Conservation (phyloP, 2,888 invertebrate species). For the Timema cristinae region DNA sequence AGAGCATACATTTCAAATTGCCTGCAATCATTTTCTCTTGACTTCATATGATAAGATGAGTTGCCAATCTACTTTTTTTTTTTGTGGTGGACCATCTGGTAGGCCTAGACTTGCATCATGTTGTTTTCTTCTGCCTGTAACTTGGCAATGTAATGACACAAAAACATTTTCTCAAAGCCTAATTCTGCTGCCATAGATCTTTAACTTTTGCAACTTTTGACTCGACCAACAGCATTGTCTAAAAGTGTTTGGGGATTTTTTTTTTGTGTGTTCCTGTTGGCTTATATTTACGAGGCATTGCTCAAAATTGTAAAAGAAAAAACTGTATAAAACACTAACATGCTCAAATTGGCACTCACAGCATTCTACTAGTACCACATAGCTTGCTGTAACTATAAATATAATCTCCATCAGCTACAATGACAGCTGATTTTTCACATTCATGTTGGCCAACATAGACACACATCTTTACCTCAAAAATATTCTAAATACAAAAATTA, state of each 20-base stretch:
- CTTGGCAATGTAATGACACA: slow-evolving; percentile 7
- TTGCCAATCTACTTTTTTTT: neutral
- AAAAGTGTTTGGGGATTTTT: slow-evolving; percentile 6
- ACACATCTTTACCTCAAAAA: neutral
- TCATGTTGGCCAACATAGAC: neutral
- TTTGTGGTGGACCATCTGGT: neutral
- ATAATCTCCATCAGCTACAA: neutral
- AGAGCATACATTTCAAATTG: slow-evolving; percentile 6
- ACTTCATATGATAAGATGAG: neutral
- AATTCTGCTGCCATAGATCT: slow-evolving; percentile 10
- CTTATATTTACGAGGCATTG: slow-evolving; percentile 8
- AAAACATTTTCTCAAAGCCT: neutral
- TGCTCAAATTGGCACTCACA: neutral
- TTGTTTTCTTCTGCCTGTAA: slow-evolving; percentile 7
- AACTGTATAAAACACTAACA: neutral
- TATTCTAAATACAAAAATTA: neutral
- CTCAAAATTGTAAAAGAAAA: neutral
- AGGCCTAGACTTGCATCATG: neutral
- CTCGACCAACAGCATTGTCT: neutral
- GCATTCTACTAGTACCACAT: neutral
- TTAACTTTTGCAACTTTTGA: slow-evolving; percentile 2
- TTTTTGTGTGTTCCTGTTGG: neutral
- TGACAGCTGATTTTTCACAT: neutral
- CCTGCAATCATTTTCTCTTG: slow-evolving; percentile 12
- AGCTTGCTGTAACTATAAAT: neutral